Base-by-base conservation (phyloP, 2,113 vertebrate genomes). In the Ciconia boyciana region DNA sequence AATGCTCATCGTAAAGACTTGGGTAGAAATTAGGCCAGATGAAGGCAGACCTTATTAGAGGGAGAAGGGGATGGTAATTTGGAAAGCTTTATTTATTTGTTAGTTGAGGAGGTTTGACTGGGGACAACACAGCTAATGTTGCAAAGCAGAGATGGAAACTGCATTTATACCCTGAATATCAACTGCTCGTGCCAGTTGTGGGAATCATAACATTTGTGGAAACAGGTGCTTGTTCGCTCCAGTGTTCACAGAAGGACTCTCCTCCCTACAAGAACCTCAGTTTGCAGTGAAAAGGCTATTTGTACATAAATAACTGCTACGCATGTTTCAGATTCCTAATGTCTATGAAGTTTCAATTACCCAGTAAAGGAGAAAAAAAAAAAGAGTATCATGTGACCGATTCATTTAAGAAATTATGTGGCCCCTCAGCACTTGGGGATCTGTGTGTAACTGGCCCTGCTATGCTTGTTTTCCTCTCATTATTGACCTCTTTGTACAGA, bases 341-440 rank as follows among this genome's bases (percentile, higher is more conserved):
- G 77, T 68, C 87, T 96, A 29, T 82, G 77, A 93, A 89, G 93
- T 54, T 95, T 74, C 95, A 77, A 86, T 94, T 96, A 89, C 64
- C 17, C 80, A 82, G 77, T 44, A 75, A 82, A 90, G 32, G 31
- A 72, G 43, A 43, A 26, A 5, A 22, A 64, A 74, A 55, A 65
- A 44, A 43, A 15, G 52, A 90, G 49, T 91, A 93, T 93, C 80
- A 91, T 83, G 80, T 95, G 93, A 89, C 86, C 6, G 36, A 88
- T 83, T 90, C 62, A 21, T 93, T 94, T 95, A 66, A 91, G 86
- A 95, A 94, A 92, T 92, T 70, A 66, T 95, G 60, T 91, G 69
- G 74, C 61, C 74, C 65, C 91, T 96, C 93, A 93, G 2, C 69
- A 71, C 83, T 84, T 80, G 69, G 51, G 28, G 29, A 51, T 87